phyloP scores from a whole-genome alignment of 2,113 vertebrate genomes.

The Colinus virginianus region DNA sequence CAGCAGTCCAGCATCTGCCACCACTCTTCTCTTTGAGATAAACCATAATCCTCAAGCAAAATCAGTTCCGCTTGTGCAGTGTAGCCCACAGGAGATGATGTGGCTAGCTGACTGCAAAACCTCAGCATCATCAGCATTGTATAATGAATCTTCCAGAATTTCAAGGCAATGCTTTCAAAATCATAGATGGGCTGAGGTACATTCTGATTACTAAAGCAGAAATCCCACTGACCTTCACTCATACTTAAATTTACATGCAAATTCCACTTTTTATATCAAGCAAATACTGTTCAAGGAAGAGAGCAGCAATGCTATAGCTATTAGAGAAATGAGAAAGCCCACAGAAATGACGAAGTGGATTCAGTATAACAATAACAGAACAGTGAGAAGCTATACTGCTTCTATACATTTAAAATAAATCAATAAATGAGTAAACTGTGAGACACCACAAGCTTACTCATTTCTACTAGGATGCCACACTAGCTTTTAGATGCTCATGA shows the following conservation, averaged over 20 bases:
- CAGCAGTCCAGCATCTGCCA: not conserved
- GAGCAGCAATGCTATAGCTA: not conserved
- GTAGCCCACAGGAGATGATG: not conserved
- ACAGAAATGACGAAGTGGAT: not conserved
- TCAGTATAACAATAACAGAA: not conserved
- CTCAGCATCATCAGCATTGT: not conserved
- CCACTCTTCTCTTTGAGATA: not conserved
- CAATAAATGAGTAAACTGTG: not conserved
- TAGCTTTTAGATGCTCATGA: not conserved
- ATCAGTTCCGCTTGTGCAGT: not conserved
- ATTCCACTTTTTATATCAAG: not conserved
- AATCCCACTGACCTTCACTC: not conserved
- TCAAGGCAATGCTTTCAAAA: not conserved
- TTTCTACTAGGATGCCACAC: not conserved
- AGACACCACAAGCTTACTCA: not conserved
- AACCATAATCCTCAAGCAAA: not conserved
- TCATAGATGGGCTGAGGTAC: fast-evolving
- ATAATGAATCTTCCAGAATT: not conserved
- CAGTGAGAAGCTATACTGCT: not conserved
- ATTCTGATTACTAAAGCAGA: not conserved
- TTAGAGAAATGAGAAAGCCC: not conserved
- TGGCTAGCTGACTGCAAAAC: not conserved
- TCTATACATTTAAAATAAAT: conserved; percentile 13
- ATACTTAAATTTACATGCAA: not conserved
- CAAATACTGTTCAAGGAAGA: not conserved